Conservation (phyloP, 35 echinoderm and acorn worm species). For the Chiridota heheva region DNA sequence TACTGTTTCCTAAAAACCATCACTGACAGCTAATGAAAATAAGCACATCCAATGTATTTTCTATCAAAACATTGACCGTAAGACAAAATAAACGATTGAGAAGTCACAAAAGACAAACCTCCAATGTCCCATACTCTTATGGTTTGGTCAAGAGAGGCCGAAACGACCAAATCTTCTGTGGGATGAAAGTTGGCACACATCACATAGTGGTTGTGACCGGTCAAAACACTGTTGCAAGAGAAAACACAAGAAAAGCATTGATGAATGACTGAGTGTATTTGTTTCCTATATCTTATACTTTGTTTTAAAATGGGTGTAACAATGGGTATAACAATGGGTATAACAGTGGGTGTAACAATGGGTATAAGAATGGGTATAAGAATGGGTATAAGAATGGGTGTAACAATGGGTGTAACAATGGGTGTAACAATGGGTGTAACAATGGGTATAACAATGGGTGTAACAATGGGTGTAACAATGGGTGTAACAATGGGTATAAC, state of each 20-base stretch:
- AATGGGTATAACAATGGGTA: too few relatives aligned
- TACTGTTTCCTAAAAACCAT: too few relatives aligned
- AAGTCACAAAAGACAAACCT: conserved; percentile 43
- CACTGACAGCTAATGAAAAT: too few relatives aligned
- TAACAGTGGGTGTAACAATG: neutral
- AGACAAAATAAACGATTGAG: neutral
- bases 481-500: too few relatives aligned
- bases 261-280: too few relatives aligned
- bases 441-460: too few relatives aligned
- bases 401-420: too few relatives aligned
- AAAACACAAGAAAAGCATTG: conserved; percentile 4
- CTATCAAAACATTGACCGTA: neutral
- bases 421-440: too few relatives aligned
- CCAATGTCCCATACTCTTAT: conserved; percentile 94
- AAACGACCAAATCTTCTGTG: conserved; percentile 93
- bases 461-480: too few relatives aligned
- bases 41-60: too few relatives aligned
- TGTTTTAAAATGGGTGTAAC: neutral
- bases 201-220: conserved; percentile 98
- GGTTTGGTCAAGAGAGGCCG: conserved; percentile 96
- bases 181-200: conserved; percentile 99
- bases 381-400: too few relatives aligned
- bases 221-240: conserved; percentile 71
- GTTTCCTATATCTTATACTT: neutral
- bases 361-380: too few relatives aligned